A percentile compares a stretch with the other conserved stretches of the same genome.
Conservation (phyloP, 2,888 invertebrate species). For the Homarus gammarus region DNA sequence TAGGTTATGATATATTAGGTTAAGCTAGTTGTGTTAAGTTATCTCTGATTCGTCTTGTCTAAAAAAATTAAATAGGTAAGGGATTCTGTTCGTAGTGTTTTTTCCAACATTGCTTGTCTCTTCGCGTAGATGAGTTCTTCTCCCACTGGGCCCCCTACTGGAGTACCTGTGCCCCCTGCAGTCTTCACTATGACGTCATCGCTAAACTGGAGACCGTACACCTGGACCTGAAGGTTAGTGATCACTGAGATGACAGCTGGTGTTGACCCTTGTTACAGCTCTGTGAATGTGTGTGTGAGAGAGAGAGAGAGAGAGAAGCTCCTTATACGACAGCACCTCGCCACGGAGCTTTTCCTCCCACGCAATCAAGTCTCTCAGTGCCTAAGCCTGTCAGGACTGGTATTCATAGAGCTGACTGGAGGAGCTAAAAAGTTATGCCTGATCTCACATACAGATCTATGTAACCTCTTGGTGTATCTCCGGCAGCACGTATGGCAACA, state of each 20-base stretch:
- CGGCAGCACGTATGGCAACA: constrained; percentile 69
- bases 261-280: background rate
- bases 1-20: no score
- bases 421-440: no score
- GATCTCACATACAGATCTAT: no score
- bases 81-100: no score
- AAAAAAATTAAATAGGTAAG: no score
- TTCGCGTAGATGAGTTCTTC: constrained; percentile 19
- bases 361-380: no score
- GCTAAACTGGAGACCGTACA: constrained; percentile 71
- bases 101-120: background rate
- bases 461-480: background rate
- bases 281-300: background rate
- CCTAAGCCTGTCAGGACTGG: no score
- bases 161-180: constrained; percentile 73
- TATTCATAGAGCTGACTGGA: no score
- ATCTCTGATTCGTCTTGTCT: no score
- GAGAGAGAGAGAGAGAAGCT: background rate
- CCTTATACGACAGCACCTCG: no score
- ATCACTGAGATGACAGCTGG: background rate
- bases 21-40: no score
- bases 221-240: constrained; percentile 50
- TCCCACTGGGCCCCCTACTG: constrained; percentile 76
- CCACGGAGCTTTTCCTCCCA: no score
- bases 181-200: constrained; percentile 68